Percentiles rank a stretch among this genome's conserved stretches.
Conservation (phyloP, 2,888 invertebrate species). For the Cephus runcator region DNA sequence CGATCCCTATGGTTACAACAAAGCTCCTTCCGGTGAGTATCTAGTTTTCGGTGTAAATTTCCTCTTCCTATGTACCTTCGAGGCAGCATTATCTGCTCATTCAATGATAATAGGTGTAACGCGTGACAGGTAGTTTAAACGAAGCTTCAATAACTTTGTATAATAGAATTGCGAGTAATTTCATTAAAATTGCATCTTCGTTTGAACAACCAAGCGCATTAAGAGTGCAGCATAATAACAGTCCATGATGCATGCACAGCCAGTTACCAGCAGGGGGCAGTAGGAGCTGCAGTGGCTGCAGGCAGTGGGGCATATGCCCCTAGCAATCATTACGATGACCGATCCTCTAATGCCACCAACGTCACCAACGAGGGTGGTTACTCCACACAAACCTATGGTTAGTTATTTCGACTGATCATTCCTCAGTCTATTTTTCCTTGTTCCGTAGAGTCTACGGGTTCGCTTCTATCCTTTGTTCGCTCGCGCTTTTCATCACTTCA, state of each 20-base stretch:
- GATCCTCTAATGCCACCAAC: slow-evolving; percentile 52
- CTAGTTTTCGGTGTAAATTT: no score
- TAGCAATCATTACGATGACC: slow-evolving; percentile 54
- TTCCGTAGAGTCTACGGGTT: slow-evolving; percentile 1
- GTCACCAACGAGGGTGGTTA: slow-evolving; percentile 56
- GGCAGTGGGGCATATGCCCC: slow-evolving; percentile 51
- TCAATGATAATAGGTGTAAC: no score
- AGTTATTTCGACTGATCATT: slow-evolving; percentile 38
- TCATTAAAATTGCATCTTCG: not conserved
- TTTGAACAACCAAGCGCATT: not conserved
- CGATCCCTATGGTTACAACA: slow-evolving; percentile 62
- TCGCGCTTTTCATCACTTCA: no score
- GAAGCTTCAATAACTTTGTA: no score
- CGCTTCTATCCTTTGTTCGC: no score
- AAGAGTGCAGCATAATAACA: slow-evolving; percentile 9
- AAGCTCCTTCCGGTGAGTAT: slow-evolving; percentile 57
- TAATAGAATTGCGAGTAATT: no score
- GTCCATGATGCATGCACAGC: slow-evolving; percentile 46
- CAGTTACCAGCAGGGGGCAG: slow-evolving; percentile 58
- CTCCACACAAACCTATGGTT: slow-evolving; percentile 57
- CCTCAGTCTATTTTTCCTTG: slow-evolving; percentile 22
- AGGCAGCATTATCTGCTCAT: no score
- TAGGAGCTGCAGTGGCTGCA: slow-evolving; percentile 44
- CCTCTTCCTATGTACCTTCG: no score
- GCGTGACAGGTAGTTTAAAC: no score